Conservation (phyloP, 2,113 vertebrate species). For the Microcebus tavaratra region DNA sequence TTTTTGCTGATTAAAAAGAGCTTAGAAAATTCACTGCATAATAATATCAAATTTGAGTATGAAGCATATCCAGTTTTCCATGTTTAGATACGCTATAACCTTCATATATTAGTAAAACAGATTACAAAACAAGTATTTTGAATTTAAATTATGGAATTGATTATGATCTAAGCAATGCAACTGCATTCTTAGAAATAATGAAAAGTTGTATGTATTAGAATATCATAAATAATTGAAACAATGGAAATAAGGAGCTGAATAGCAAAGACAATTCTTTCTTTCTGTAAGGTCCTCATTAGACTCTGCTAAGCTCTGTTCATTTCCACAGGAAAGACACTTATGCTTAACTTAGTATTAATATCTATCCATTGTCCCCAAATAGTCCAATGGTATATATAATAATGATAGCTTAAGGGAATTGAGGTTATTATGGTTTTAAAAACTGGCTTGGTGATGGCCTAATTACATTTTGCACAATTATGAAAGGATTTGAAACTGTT, state of each 20-base stretch:
- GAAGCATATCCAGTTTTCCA: background rate
- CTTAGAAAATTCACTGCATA: slow-evolving; percentile 45
- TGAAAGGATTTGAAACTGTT: slow-evolving; percentile 8
- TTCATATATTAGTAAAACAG: slow-evolving; percentile 37
- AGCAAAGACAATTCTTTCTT: background rate
- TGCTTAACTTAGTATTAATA: background rate
- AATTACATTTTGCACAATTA: slow-evolving; percentile 33
- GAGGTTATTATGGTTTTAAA: slow-evolving; percentile 3
- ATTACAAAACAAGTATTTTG: slow-evolving; percentile 46
- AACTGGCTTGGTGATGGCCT: background rate
- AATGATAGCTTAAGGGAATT: slow-evolving; percentile 31
- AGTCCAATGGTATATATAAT: background rate
- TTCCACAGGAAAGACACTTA: background rate
- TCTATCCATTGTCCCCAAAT: background rate
- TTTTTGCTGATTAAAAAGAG: slow-evolving; percentile 18
- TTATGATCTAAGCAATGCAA: slow-evolving; percentile 10
- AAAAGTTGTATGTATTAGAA: slow-evolving; percentile 14
- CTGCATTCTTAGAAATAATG: slow-evolving; percentile 29
- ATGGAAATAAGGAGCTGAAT: slow-evolving; percentile 12
- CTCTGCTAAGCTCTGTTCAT: background rate
- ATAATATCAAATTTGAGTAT: slow-evolving; percentile 57
- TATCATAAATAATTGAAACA: slow-evolving; percentile 62
- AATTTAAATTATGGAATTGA: slow-evolving; percentile 47
- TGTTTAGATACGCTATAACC: slow-evolving; percentile 51
- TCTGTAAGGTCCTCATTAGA: slow-evolving; percentile 5